Base-by-base conservation (phyloP, 2,888 invertebrate species). In the Nymphalis polychloros region DNA sequence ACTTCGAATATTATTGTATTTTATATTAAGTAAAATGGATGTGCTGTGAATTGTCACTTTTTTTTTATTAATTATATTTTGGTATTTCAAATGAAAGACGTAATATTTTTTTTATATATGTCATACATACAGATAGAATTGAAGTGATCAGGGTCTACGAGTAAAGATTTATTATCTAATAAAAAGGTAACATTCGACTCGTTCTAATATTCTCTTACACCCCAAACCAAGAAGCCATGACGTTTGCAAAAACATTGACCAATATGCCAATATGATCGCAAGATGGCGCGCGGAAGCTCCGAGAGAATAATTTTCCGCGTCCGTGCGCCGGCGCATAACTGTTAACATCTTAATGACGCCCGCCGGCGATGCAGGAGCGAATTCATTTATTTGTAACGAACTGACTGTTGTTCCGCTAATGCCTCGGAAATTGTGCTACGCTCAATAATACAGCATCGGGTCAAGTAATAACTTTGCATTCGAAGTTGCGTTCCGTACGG, bases 251-350 rank as follows among this genome's bases (percentile, higher is more conserved):
- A 73, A 75, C 71, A 67, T 68, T 55, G 63, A 55, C 65, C 72
- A 73, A 68, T 65, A 64, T 64, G 72, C 64, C 71, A 59, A 70
- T 67, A 63, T 66, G 57, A 57, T 57, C 41, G 73, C 73, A 66
- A 71, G 75, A 73, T 80, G 72, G 71, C 72, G 67, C 72, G 79
- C 88, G 88, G 88, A 86, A 86, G 86, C 87, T 80, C 75, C 74
- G 78, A 72, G 83, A 83, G 88, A 87, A 89, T 89, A 88, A 90
- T 90, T 89, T 90, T 90, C 90, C 90, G 86, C 90, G 88, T 90
- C 90, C 89, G 84, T 90, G 87, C 81, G 78, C 81, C 76, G 75
- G 72, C 81, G 81, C 79, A 75, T 88, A 88, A 90, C 90, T 87
- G 90, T 89, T 84, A 84, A 85, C 81, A 75, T 81, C 84, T 72